These are phyloP conservation scores for Arvicola amphibius DNA, from an alignment of 2,797 vertebrate species.

Conservation along the genomic window DNA sequence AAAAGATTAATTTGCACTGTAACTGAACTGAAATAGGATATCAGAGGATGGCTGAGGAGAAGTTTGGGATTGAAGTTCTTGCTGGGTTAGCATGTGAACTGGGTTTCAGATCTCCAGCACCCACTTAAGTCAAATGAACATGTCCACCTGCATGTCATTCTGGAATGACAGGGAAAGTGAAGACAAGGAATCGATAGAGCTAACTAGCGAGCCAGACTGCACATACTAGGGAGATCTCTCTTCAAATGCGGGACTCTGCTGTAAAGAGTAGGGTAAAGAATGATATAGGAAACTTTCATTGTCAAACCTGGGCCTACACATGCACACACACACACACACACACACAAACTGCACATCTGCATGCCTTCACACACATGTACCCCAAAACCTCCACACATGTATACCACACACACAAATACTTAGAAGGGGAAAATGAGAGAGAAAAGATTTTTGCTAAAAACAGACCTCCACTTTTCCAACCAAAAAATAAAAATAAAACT, in stretches of 20 bases:
- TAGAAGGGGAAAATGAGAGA: background rate
- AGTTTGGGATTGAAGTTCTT: background rate
- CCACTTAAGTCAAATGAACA: background rate
- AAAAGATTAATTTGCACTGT: background rate
- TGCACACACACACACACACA: background rate
- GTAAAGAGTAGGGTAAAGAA: background rate
- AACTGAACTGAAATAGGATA: background rate
- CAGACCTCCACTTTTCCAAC: background rate
- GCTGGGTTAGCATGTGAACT: background rate
- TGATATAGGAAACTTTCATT: background rate
- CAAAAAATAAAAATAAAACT: background rate
- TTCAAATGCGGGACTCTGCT: background rate
- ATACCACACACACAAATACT: background rate
- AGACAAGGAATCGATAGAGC: background rate
- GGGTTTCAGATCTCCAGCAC: background rate
- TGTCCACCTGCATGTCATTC: background rate
- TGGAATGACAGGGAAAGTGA: background rate
- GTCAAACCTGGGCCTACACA: background rate
- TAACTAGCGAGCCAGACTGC: background rate
- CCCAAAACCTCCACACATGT: background rate
- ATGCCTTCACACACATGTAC: background rate
- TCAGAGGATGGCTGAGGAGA: background rate
- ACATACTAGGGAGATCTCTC: background rate
- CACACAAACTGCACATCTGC: background rate
- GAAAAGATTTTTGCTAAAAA: background rate